Evolutionary conservation across 2,888 invertebrate genomes (phyloP), one percentile per base, ranked within the genome.

Genomic region (Eupithecia tripunctaria): DNA sequence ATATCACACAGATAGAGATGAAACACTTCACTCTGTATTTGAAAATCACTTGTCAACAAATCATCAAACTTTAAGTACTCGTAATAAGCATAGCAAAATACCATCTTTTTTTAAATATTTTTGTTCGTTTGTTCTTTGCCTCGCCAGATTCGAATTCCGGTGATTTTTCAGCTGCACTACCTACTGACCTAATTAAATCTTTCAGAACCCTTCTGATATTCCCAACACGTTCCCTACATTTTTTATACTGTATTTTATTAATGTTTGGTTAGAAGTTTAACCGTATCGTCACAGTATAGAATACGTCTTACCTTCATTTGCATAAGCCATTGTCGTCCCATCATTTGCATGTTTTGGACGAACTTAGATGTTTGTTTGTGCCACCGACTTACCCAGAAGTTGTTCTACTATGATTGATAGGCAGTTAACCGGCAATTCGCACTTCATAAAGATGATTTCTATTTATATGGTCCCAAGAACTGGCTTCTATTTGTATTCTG

Each of bases 241-340:
- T 73, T 70, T 74, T 71, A 14, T 21, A 25, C 56, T 62, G 41
- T 56, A 27, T 71, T 72, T 70, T 86, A 85, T 82, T 79, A 87
- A 90, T 88, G 90, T 92, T 91, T 92, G 93, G 92, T 94, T 91
- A 90, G 85, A 90, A 87, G 84, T 92, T 89, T 89, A 92, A 94
- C 93, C 93, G 90, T 91, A 90, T 84, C 86, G 86, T 56, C 56
- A 56, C 56, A 56, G 56, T 21, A 21, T 88, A 85, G 89, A 92
- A 89, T 21, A 89, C 84, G 63, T 80, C 72, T 71, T 71, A 59
- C 51, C 43, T 82, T 85, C 81, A 89, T 91, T 92, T 90, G 80
- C 91, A 93, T 92, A 88, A 80, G 82, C 69, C 75, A 82, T 84
- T 86, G 85, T 88, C 79, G 73, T 36, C 32, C 69, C 60, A 75